These are phyloP conservation scores for Macropis europaea DNA, from an alignment of 2,888 invertebrate genomes.

Conservation along the genomic window DNA sequence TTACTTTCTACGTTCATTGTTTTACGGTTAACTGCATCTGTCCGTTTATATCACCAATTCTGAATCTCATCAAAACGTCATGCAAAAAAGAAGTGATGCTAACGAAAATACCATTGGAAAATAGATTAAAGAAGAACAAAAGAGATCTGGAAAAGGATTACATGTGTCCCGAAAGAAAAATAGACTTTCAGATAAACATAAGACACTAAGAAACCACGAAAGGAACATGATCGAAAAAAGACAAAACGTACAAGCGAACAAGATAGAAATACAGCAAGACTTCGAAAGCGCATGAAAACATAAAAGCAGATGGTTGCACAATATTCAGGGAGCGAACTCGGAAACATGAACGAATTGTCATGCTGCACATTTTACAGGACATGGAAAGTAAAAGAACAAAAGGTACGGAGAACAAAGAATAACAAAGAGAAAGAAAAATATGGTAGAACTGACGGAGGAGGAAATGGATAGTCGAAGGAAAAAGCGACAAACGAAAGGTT, in stretches of 20 bases:
- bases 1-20: not conserved
- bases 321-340: conserved; percentile 23
- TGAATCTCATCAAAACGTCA: no score
- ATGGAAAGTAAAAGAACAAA: conserved; percentile 21
- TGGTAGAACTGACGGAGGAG: conserved; percentile 21
- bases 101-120: no score
- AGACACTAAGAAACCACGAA: not conserved
- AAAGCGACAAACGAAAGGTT: not conserved
- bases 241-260: no score
- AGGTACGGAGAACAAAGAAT: conserved; percentile 28
- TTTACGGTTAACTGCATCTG: not conserved
- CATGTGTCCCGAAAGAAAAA: no score
- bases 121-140: no score
- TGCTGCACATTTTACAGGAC: conserved; percentile 8
- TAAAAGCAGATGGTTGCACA: conserved; percentile 30
- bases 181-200: no score
- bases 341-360: conserved; percentile 9
- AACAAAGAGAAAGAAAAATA: conserved; percentile 17
- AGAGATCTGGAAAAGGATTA: no score
- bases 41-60: no score
- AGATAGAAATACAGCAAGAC: conserved; percentile 2
- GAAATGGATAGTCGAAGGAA: conserved; percentile 30
- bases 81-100: no score
- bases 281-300: conserved; percentile 19
- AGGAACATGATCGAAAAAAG: no score